Evolutionary conservation across 2,113 vertebrate species (phyloP).

Genomic region (Noturus placidus): DNA sequence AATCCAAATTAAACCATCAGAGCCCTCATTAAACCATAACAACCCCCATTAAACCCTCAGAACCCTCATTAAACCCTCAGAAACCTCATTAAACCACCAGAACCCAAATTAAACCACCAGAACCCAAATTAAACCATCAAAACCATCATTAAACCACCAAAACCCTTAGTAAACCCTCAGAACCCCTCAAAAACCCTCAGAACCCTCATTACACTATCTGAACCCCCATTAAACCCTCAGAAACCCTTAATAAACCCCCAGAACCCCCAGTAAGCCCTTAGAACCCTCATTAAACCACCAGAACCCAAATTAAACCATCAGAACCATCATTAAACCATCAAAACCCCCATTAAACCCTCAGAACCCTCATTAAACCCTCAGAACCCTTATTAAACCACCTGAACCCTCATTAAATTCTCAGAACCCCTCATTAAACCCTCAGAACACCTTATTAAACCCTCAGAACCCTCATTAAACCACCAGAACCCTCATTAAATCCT

Average conservation of each 20-base stretch:
- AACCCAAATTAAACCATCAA: no score
- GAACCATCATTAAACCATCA: no score
- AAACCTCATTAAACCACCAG: neutral
- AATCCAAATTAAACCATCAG: no score
- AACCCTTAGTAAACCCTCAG: no score
- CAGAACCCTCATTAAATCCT: neutral
- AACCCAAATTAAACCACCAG: no score
- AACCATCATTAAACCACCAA: no score
- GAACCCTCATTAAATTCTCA: neutral
- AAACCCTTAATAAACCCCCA: neutral
- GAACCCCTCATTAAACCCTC: neutral
- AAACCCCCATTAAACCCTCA: neutral
- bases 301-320: no score
- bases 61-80: neutral
- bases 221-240: neutral
- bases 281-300: neutral
- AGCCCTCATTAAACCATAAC: neutral
- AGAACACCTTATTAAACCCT: neutral
- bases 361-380: neutral
- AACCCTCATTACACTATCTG: neutral
- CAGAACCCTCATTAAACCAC: no score
- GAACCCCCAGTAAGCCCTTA: neutral
- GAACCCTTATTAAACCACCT: no score
- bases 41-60: neutral
- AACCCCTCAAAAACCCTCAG: no score